These are phyloP conservation scores for Brevipalpus yothersi DNA, from an alignment of 1,140 invertebrate species.

Conservation along the genomic window DNA sequence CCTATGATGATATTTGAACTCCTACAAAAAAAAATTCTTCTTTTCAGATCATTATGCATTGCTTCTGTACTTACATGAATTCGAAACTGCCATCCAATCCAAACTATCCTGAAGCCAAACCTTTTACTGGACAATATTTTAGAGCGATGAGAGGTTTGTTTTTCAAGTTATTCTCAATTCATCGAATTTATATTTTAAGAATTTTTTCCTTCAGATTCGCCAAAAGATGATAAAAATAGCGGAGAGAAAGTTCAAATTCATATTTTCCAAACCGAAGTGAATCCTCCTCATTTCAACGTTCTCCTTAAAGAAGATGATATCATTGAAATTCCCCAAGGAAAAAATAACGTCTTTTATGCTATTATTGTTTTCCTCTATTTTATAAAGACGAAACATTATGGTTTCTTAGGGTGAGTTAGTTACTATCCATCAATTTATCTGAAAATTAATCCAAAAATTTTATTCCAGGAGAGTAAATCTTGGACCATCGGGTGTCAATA, in stretches of 20 bases:
- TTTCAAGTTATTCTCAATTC: not conserved
- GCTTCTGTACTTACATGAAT: constrained; percentile 53
- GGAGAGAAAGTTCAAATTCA: constrained; percentile 18
- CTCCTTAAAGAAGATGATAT: constrained; percentile 34
- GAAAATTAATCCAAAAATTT: not conserved
- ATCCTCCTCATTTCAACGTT: constrained; percentile 43
- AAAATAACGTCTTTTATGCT: constrained; percentile 57
- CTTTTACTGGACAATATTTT: constrained; percentile 40
- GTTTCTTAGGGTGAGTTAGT: constrained; percentile 33
- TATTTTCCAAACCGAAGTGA: constrained; percentile 24
- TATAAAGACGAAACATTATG: constrained; percentile 42
- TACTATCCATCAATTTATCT: not conserved
- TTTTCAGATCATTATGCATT: constrained; percentile 46
- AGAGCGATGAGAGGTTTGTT: constrained; percentile 26
- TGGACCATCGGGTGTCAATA: constrained; percentile 46
- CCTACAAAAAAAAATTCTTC: not conserved
- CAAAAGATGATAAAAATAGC: not conserved
- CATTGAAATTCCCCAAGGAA: constrained; percentile 38
- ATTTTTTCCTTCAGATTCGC: not conserved
- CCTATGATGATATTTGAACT: not conserved
- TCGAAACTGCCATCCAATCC: constrained; percentile 45
- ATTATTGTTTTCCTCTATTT: constrained; percentile 49
- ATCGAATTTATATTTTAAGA: not conserved
- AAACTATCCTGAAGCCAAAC: constrained; percentile 40
- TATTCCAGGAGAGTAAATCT: constrained; percentile 36